phyloP scores from a whole-genome alignment of 2,113 vertebrate genomes.

The Chionis minor region DNA sequence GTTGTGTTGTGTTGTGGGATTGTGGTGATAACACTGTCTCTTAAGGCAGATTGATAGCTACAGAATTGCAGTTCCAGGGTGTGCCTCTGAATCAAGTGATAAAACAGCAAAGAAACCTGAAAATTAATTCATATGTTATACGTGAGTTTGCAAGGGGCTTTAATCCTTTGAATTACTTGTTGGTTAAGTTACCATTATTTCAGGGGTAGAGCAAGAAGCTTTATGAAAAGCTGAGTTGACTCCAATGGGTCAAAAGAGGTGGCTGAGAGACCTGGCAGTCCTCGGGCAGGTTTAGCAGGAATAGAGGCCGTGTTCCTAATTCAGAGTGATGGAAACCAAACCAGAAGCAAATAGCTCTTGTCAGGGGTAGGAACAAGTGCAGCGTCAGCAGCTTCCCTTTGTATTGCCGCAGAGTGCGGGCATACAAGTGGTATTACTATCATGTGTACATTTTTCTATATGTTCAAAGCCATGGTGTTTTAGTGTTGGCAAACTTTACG shows the following conservation, averaged over 20 bases:
- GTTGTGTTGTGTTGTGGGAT: constrained; percentile 22
- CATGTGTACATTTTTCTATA: neutral
- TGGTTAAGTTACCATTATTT: neutral
- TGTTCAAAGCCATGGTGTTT: neutral
- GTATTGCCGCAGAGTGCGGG: neutral
- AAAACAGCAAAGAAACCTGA: constrained; percentile 16
- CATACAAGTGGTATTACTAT: neutral
- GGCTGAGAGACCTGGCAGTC: neutral
- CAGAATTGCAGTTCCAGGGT: neutral
- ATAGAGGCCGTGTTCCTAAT: neutral
- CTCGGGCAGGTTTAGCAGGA: neutral
- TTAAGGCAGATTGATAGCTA: neutral
- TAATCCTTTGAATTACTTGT: neutral
- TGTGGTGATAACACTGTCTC: neutral
- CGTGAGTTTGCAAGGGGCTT: neutral
- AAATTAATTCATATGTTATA: neutral
- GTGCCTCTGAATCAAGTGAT: neutral
- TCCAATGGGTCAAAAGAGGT: neutral
- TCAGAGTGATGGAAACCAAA: neutral
- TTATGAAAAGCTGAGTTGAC: neutral
- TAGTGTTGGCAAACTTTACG: neutral
- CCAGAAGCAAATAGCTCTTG: neutral
- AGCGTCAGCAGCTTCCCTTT: neutral
- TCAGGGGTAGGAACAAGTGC: neutral
- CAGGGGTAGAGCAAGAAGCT: neutral